A percentile compares a stretch with the other conserved stretches of the same genome.
Conservation (phyloP, 2,113 vertebrate genomes). For the Zapornia atra region DNA sequence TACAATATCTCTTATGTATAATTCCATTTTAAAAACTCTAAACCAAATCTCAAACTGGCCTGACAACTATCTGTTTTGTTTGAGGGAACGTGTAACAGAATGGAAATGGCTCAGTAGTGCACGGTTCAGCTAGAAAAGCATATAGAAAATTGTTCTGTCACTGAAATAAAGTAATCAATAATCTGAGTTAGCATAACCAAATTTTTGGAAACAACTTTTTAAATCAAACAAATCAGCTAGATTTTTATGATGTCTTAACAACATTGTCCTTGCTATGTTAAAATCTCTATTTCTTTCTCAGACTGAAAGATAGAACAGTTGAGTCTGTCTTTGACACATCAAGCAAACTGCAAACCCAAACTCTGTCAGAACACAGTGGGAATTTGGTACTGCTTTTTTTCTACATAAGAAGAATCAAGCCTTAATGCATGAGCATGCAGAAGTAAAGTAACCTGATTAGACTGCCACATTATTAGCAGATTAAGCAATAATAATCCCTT, state of each 20-base stretch:
- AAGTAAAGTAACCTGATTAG: conserved; percentile 28
- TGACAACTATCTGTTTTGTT: neutral
- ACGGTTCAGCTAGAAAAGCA: neutral
- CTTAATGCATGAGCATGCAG: neutral
- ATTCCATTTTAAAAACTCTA: neutral
- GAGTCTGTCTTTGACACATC: neutral
- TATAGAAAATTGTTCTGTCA: neutral
- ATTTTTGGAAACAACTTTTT: neutral
- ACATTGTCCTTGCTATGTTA: neutral
- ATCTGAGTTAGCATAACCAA: neutral
- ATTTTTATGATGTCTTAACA: neutral
- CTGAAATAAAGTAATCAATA: neutral
- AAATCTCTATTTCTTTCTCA: neutral
- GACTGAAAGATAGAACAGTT: neutral
- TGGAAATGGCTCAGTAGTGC: neutral
- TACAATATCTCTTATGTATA: neutral
- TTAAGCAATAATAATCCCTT: conserved; percentile 43
- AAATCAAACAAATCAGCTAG: neutral
- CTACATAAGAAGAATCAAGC: neutral
- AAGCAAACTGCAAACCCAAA: neutral
- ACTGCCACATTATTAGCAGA: conserved; percentile 10
- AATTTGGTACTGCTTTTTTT: neutral
- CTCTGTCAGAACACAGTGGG: neutral
- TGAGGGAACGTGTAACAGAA: neutral
- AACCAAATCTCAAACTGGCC: neutral